Percentiles rank a stretch among this genome's conserved stretches.
Conservation (phyloP, 1,140 invertebrate genomes). For the Lasioglossum albipes region DNA sequence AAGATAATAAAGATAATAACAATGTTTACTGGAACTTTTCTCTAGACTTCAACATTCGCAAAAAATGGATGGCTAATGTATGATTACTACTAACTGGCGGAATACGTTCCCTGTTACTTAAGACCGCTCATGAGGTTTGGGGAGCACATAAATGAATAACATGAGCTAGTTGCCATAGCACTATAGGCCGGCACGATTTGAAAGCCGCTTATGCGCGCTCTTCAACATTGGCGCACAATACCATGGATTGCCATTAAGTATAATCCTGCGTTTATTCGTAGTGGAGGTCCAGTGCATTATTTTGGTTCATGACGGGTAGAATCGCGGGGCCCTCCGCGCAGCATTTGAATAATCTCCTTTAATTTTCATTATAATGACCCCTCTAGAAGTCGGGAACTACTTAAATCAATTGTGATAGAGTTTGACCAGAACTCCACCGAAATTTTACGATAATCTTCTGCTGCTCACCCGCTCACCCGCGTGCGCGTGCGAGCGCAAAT, state of each 20-base stretch:
- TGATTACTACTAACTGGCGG: neutral
- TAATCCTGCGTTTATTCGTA: conserved; percentile 64
- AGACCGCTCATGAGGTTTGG: conserved; percentile 48
- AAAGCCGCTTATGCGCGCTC: conserved; percentile 62
- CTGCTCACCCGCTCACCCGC: neutral
- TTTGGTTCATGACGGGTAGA: conserved; percentile 35
- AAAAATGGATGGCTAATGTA: neutral
- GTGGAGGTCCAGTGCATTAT: conserved; percentile 54
- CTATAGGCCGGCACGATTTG: conserved; percentile 49
- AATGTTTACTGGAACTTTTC: no score
- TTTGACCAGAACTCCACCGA: neutral
- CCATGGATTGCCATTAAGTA: conserved; percentile 63
- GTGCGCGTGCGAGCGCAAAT: no score
- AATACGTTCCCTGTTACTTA: conserved; percentile 50
- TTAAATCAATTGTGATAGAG: neutral
- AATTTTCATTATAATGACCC: conserved; percentile 38
- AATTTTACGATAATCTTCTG: neutral
- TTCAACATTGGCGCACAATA: conserved; percentile 64
- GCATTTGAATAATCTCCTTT: conserved; percentile 47
- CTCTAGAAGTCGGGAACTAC: neutral
- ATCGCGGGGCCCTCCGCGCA: conserved; percentile 29
- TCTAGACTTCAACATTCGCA: no score
- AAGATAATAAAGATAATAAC: no score
- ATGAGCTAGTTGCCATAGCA: conserved; percentile 51
- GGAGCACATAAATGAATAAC: conserved; percentile 47